Base-by-base conservation (phyloP, 2,888 invertebrate genomes). In the Suillia variegata region DNA sequence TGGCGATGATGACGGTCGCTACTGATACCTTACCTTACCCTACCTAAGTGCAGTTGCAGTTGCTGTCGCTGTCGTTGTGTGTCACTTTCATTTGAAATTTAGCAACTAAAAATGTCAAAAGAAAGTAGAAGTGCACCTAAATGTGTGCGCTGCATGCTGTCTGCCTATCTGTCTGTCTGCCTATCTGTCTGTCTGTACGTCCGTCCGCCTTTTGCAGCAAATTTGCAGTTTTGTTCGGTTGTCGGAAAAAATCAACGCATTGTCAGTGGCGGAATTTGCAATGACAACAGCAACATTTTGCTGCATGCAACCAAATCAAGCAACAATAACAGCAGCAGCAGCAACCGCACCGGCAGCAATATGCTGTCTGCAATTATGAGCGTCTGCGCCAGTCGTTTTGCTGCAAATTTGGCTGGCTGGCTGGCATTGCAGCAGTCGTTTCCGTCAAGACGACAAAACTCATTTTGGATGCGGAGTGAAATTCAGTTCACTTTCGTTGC, bases 191-290 rank as follows among this genome's bases (percentile, higher is more conserved):
- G n/a, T n/a, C n/a, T n/a, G n/a, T n/a, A n/a, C n/a, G n/a, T n/a
- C n/a, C n/a, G 17, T 51, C 22, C 24, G 49, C n/a, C 48, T 71
- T 73, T 71, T 38, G n/a, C 13, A 3, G 38, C 38, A 38, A 38
- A 38, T 13, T 38, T 13, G 38, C 38, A 13, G 38, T 26, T 26
- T 71, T 71, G 71, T 54, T 58, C 45, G 42, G 34, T 70, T 75
- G 75, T 74, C 75, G 71, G 74, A 73, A 71, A 74, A 74, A 72
- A 68, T 75, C 74, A 74, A 73, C 75, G 74, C 69, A 75, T 71
- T 75, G 75, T 73, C 74, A 74, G 65, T 61, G 18, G 18, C 38
- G 31, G 52, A 56, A 20, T 5, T 20, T 45, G 45, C 45, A 17
- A 20, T 13, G 8, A 18, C 18, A 45, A 13, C 45, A 45, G 45